These are phyloP conservation scores for Tanaodytes sp. DNA, from an alignment of 2,888 invertebrate genomes.

Conservation along the genomic window DNA sequence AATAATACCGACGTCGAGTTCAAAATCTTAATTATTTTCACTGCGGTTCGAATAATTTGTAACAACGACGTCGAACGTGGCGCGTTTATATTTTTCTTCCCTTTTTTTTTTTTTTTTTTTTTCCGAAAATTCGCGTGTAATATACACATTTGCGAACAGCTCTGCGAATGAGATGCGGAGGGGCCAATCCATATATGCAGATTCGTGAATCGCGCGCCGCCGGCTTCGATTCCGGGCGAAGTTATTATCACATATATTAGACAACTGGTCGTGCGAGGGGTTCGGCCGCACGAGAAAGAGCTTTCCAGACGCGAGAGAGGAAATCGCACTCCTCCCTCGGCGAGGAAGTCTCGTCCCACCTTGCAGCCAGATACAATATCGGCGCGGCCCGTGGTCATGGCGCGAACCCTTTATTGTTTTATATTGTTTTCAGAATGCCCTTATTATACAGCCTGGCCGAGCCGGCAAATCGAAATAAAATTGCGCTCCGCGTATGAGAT, in stretches of 20 bases:
- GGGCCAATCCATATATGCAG: conserved; percentile 69
- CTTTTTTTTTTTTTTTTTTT: too few relatives aligned
- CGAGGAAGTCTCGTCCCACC: conserved; percentile 43
- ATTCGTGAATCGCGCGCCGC: conserved; percentile 67
- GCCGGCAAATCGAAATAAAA: conserved; percentile 66
- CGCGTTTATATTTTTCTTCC: too few relatives aligned
- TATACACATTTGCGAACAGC: conserved; percentile 43
- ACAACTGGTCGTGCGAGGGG: conserved; percentile 65
- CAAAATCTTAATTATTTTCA: too few relatives aligned
- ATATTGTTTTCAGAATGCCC: conserved; percentile 69
- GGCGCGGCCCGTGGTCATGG: conserved; percentile 66
- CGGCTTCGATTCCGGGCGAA: conserved; percentile 67
- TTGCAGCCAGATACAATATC: conserved; percentile 66
- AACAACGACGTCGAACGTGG: too few relatives aligned
- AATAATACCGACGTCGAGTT: too few relatives aligned
- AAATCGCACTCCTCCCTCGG: conserved; percentile 49
- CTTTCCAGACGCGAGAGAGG: conserved; percentile 45
- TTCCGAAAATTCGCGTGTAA: conserved; percentile 47
- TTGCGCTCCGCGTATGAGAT: conserved; percentile 56
- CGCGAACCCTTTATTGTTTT: conserved; percentile 71
- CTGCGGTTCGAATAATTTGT: too few relatives aligned
- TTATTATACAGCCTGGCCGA: conserved; percentile 62
- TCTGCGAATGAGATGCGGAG: conserved; percentile 37
- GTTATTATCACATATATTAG: conserved; percentile 72
- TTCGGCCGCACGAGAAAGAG: conserved; percentile 40